These are phyloP conservation scores for Platygyra sinensis DNA, from an alignment of 64 coral and sea anemone genomes.

Conservation along the genomic window DNA sequence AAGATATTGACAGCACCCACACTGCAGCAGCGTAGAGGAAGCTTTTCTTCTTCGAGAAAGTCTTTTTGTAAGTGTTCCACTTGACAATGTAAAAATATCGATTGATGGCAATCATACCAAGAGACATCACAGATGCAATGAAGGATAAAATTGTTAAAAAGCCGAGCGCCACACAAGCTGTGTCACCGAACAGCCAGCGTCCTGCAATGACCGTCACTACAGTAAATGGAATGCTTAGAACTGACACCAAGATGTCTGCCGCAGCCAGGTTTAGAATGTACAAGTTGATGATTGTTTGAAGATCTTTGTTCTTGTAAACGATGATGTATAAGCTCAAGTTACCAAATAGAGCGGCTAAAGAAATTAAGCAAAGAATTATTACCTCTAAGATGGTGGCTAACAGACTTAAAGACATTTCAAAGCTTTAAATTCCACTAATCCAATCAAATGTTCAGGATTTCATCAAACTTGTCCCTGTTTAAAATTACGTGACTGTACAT, in stretches of 20 bases:
- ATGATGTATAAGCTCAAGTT: slow-evolving; percentile 30
- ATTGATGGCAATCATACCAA: slow-evolving; percentile 51
- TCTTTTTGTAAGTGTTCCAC: slow-evolving; percentile 46
- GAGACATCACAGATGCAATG: slow-evolving; percentile 27
- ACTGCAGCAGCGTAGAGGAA: not conserved
- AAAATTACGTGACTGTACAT: too few relatives aligned
- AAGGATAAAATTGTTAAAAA: slow-evolving; percentile 52
- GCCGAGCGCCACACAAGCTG: slow-evolving; percentile 48
- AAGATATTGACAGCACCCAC: slow-evolving; percentile 1
- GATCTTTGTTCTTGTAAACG: slow-evolving; percentile 18
- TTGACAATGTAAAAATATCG: slow-evolving; percentile 55
- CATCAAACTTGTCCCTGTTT: too few relatives aligned
- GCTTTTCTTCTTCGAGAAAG: not conserved
- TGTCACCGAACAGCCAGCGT: slow-evolving; percentile 45
- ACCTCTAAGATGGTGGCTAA: not conserved
- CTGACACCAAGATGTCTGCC: slow-evolving; percentile 64
- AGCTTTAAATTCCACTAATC: not conserved
- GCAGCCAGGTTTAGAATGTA: slow-evolving; percentile 64
- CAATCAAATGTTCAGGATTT: too few relatives aligned
- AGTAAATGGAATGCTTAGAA: slow-evolving; percentile 70
- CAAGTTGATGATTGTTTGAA: slow-evolving; percentile 53
- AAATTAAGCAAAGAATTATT: not conserved
- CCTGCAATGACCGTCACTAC: slow-evolving; percentile 30
- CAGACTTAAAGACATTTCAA: not conserved
- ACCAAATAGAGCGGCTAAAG: not conserved